Percentiles rank a stretch among this genome's conserved stretches.
Evolutionary conservation across 2,888 invertebrate genomes (phyloP).

Genomic region (Dynastes maya): DNA sequence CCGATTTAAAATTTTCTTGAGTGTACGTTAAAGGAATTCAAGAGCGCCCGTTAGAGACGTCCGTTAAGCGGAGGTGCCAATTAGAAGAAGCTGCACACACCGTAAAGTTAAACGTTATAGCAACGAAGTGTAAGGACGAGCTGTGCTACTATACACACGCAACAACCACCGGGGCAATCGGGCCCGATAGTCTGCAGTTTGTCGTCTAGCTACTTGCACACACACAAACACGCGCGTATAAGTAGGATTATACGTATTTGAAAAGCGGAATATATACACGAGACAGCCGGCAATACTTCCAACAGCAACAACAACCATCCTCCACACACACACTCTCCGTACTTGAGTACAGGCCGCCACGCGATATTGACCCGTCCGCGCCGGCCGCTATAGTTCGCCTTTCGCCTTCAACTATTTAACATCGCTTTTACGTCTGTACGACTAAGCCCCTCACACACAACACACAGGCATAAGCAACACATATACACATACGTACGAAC

Average conservation of each 20-base stretch:
- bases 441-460: neutral
- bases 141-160: neutral
- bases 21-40: too few relatives aligned
- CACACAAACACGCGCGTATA: too few relatives aligned
- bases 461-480: slow-evolving; percentile 2
- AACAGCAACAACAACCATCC: neutral
- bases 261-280: slow-evolving; percentile 4
- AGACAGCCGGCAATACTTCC: slow-evolving; percentile 1
- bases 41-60: too few relatives aligned
- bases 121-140: neutral
- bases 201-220: too few relatives aligned
- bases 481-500: neutral
- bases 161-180: neutral
- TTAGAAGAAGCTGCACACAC: too few relatives aligned
- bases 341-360: slow-evolving; percentile 7
- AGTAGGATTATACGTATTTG: neutral
- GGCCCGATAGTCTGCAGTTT: too few relatives aligned
- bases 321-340: neutral
- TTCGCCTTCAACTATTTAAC: slow-evolving; percentile 33
- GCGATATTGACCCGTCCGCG: slow-evolving; percentile 44
- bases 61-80: too few relatives aligned
- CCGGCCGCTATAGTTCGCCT: slow-evolving; percentile 25
- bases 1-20: too few relatives aligned
- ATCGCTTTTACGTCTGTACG: neutral
- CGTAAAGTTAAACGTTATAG: neutral